Percentiles rank a stretch among this genome's conserved stretches.
These are phyloP conservation scores for Rousettus madagascariensis DNA, from an alignment of 2,797 vertebrate species.

Conservation along the genomic window DNA sequence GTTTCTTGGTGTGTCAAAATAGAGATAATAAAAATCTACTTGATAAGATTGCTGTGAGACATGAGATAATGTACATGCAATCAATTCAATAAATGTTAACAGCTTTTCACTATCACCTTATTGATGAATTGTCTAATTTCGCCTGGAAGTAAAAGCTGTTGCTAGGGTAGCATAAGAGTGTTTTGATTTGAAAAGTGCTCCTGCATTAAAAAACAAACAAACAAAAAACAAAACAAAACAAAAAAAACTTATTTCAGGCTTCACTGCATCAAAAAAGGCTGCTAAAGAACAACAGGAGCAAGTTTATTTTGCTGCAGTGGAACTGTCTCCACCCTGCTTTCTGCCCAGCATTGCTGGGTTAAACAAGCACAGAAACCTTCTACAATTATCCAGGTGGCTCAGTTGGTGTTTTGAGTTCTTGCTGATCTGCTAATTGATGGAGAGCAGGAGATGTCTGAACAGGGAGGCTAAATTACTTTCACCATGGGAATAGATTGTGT, in stretches of 20 bases:
- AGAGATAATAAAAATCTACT: not conserved
- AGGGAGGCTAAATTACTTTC: constrained; percentile 77
- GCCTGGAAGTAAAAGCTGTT: not conserved
- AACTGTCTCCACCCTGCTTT: not conserved
- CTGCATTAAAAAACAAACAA: not conserved
- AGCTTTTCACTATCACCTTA: not conserved
- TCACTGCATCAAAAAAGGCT: not conserved
- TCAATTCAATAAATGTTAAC: too few relatives aligned
- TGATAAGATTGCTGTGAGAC: not conserved
- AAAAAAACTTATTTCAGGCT: not conserved
- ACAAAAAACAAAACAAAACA: too few relatives aligned
- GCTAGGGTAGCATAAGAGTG: not conserved
- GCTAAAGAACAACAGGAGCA: not conserved
- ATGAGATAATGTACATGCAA: not conserved
- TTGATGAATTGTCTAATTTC: not conserved
- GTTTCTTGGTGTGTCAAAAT: not conserved
- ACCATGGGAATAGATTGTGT: constrained; percentile 68
- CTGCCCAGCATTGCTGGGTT: not conserved
- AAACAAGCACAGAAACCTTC: constrained; percentile 51
- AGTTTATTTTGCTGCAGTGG: not conserved
- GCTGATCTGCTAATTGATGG: constrained; percentile 77
- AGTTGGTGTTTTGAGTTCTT: constrained; percentile 53
- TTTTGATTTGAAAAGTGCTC: not conserved
- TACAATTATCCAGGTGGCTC: constrained; percentile 58
- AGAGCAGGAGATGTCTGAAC: constrained; percentile 70